Base-by-base conservation (phyloP, 2,113 vertebrate genomes). In the Parotia lawesii region DNA sequence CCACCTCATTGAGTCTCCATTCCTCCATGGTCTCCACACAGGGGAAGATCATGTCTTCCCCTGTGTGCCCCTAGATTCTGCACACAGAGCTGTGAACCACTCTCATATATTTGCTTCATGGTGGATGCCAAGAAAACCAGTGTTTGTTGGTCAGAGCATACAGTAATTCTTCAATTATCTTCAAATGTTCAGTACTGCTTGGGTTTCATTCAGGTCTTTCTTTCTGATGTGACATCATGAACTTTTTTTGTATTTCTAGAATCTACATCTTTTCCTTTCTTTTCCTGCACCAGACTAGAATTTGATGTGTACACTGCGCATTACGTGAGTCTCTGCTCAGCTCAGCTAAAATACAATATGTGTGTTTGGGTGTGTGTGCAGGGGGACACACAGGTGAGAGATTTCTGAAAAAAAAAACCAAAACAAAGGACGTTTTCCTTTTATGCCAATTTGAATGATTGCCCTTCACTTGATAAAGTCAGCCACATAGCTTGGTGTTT, bases 401-500 rank as follows among this genome's bases (percentile, higher is more conserved):
- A 40, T 83, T 84, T 37, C 57, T 54, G 57, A 61, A 47, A 57
- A 87, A 76, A 56, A 50, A 44, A 75, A 78, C 5, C 10, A 47
- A 47, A 23, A 42, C 61, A 87, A 60, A 48, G 6, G 51, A 77
- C 7, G 4, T 60, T 93, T 85, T 79, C 38, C 18, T 90, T 88
- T 90, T 20, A 45, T 81, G 66, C 17, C 58, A 38, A 1, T 83
- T 95, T 76, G 77, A 93, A 58, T 57, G 84, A 87, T 93, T 89
- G 60, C 69, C 29, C 18, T 65, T 94, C 79, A 76, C 51, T 85
- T 75, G 54, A 79, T 74, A 28, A 84, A 88, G 75, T 74, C 82
- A 94, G 90, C 75, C 58, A 72, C 82, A 15, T 72, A 57, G 4
- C 24, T 93, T 87, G 45, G 45, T 92, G 90, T 96, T 80, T 74